These are phyloP conservation scores for Dendroctonus ponderosae DNA, from an alignment of 1,140 invertebrate genomes.

Conservation along the genomic window DNA sequence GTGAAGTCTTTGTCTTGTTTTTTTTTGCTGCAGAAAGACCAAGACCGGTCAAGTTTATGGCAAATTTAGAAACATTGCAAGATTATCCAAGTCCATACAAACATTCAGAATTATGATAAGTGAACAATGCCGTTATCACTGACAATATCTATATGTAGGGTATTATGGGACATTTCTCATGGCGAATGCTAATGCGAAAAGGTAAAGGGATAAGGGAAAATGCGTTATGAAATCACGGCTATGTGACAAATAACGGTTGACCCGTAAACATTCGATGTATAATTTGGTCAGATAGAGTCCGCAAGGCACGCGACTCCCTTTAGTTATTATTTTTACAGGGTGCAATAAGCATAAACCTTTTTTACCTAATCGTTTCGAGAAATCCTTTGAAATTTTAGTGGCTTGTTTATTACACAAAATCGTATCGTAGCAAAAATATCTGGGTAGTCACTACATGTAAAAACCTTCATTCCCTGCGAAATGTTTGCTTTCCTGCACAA, in stretches of 20 bases:
- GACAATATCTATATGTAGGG: slow-evolving; percentile 30
- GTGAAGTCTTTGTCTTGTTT: too few relatives aligned
- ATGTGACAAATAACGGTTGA: slow-evolving; percentile 48
- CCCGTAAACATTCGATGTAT: slow-evolving; percentile 47
- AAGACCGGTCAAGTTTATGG: too few relatives aligned
- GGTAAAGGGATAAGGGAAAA: slow-evolving; percentile 33
- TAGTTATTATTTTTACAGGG: slow-evolving; percentile 22
- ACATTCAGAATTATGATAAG: slow-evolving; percentile 20
- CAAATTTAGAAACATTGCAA: too few relatives aligned
- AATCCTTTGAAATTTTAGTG: too few relatives aligned
- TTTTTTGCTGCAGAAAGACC: too few relatives aligned
- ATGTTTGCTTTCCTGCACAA: too few relatives aligned
- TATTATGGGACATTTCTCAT: slow-evolving; percentile 32
- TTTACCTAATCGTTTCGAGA: too few relatives aligned
- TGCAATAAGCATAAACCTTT: neutral
- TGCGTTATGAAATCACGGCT: slow-evolving; percentile 48
- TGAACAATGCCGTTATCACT: slow-evolving; percentile 24
- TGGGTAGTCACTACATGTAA: too few relatives aligned
- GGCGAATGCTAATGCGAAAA: slow-evolving; percentile 28
- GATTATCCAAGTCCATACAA: slow-evolving; percentile 8
- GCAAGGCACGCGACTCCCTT: slow-evolving; percentile 31
- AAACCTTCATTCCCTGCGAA: too few relatives aligned
- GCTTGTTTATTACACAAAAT: too few relatives aligned
- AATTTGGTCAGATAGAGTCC: slow-evolving; percentile 46
- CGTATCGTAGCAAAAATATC: too few relatives aligned